Percentiles rank a stretch among this genome's conserved stretches.
These are phyloP conservation scores for Helarctos malayanus DNA, from an alignment of 2,797 vertebrate genomes.

Conservation along the genomic window DNA sequence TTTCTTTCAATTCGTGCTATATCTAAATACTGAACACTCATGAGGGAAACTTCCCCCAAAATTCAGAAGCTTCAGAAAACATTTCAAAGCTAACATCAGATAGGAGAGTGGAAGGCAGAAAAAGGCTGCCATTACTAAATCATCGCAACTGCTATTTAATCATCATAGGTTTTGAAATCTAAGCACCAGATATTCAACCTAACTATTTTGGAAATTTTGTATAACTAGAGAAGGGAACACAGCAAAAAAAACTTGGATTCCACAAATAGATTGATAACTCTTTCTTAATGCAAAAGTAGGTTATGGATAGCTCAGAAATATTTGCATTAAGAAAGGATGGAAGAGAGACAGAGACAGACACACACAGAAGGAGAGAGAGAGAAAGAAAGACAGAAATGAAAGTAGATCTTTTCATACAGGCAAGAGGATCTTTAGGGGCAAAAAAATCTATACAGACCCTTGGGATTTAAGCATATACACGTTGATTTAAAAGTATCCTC, in stretches of 20 bases:
- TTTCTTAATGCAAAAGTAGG: conserved; percentile 42
- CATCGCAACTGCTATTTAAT: conserved; percentile 58
- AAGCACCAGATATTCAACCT: conserved; percentile 44
- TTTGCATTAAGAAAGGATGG: not conserved
- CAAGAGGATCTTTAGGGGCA: not conserved
- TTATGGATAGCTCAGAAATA: not conserved
- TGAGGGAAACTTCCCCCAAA: not conserved
- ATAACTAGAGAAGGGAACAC: conserved; percentile 27
- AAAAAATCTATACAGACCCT: not conserved
- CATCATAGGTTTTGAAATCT: conserved; percentile 48
- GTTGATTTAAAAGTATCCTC: not conserved
- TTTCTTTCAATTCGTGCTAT: conserved; percentile 51
- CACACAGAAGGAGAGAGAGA: not conserved
- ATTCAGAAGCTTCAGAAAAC: conserved; percentile 39
- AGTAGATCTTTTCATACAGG: not conserved
- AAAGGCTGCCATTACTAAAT: conserved; percentile 26
- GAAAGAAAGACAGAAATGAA: not conserved
- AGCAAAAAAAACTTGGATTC: not conserved
- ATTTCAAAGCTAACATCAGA: conserved; percentile 46
- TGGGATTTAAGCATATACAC: not conserved
- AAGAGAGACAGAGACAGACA: not conserved
- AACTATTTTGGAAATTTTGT: conserved; percentile 28
- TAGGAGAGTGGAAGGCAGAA: not conserved
- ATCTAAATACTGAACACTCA: conserved; percentile 9
- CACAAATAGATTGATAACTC: conserved; percentile 26